Evolutionary conservation across 2,113 vertebrate species (phyloP).

Genomic region (Psephotus haematonotus): DNA sequence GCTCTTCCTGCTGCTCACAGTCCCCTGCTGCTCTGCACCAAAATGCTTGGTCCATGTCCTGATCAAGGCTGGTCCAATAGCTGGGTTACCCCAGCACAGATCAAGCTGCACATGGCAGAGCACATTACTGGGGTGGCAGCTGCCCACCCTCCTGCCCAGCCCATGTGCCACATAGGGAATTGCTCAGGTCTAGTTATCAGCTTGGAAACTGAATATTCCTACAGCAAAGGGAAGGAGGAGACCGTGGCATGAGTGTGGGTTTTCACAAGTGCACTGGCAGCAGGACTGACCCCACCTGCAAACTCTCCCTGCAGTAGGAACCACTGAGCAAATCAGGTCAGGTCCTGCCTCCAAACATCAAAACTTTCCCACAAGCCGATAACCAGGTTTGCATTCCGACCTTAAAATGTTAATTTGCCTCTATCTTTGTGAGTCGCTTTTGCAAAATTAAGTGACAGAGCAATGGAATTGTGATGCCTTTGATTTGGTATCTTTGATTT

Average conservation of each 20-base stretch:
- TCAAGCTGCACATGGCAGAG: background rate
- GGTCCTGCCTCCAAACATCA: background rate
- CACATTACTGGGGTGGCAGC: background rate
- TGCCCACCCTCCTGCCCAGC: background rate
- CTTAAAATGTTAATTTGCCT: background rate
- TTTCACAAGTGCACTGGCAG: background rate
- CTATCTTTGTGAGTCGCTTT: background rate
- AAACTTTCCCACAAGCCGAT: background rate
- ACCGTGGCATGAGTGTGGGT: fast-evolving
- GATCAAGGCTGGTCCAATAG: background rate
- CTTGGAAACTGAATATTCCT: background rate
- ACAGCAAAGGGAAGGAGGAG: background rate
- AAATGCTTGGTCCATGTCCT: background rate
- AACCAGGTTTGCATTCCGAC: background rate
- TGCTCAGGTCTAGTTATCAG: background rate
- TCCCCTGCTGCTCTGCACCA: background rate
- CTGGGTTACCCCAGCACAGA: background rate
- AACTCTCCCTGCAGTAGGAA: background rate
- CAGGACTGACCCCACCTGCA: background rate
- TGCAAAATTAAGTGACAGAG: background rate
- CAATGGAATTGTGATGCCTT: background rate
- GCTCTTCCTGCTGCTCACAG: background rate
- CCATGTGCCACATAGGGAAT: background rate
- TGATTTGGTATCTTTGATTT: background rate
- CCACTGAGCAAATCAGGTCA: background rate